Evolutionary conservation across 1,140 invertebrate genomes (phyloP).

Genomic region (Drosophila gunungcola): DNA sequence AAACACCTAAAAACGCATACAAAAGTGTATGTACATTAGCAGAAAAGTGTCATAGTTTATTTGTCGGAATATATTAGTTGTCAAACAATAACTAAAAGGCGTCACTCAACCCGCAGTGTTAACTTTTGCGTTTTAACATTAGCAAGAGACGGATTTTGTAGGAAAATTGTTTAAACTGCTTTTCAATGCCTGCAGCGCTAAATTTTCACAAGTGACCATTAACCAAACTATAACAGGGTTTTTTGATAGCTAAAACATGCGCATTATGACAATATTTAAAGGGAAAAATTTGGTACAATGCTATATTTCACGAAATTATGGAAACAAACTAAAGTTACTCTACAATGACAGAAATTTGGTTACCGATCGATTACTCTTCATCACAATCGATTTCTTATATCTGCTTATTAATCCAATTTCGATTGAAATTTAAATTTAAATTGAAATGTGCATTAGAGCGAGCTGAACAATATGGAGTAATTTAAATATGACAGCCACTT

Average conservation of each 20-base stretch:
- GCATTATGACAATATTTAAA: constrained; percentile 27
- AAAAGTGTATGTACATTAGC: too few species aligned
- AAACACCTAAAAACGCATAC: not conserved
- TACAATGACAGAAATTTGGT: too few species aligned
- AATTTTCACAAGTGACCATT: constrained; percentile 20
- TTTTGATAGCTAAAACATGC: constrained; percentile 1
- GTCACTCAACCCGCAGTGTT: not conserved
- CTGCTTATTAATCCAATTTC: not conserved
- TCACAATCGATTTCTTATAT: too few species aligned
- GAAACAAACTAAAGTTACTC: not conserved
- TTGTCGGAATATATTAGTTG: constrained; percentile 15
- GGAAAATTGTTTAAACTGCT: constrained; percentile 20
- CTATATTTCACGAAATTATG: constrained; percentile 9
- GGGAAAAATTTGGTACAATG: not conserved
- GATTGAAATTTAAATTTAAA: constrained; percentile 36
- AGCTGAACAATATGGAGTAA: constrained; percentile 37
- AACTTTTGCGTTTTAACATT: constrained; percentile 3
- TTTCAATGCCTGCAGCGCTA: constrained; percentile 1
- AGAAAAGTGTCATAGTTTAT: not conserved
- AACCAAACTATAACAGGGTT: constrained; percentile 7
- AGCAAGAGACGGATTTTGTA: constrained; percentile 4
- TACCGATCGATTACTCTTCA: too few species aligned
- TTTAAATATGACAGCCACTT: constrained; percentile 65
- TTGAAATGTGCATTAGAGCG: constrained; percentile 43
- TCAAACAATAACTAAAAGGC: constrained; percentile 18